Evolutionary conservation across 2,113 vertebrate genomes (phyloP).

Genomic region (Triplophysa dalaica): DNA sequence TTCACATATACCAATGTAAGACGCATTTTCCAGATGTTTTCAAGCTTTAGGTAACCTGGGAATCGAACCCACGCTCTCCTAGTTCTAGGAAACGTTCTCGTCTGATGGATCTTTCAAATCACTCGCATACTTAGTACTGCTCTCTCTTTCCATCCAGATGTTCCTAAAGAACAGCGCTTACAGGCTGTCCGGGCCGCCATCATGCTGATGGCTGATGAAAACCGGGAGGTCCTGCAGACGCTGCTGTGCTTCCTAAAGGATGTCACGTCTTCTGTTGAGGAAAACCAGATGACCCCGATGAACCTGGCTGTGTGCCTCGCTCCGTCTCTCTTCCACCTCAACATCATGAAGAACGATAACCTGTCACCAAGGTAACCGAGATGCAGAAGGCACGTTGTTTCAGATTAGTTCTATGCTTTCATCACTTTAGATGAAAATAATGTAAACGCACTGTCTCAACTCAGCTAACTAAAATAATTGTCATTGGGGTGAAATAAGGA

Average conservation of each 20-base stretch:
- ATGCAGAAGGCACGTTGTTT: too few species aligned
- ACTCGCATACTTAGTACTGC: not conserved
- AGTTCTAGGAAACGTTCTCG: too few species aligned
- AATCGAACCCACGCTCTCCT: too few species aligned
- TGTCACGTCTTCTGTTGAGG: conserved; percentile 83
- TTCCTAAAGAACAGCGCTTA: conserved; percentile 89
- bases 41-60: not conserved
- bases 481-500: too few species aligned
- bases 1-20: conserved; percentile 97
- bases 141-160: conserved; percentile 70
- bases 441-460: too few species aligned
- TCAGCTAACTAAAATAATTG: too few species aligned
- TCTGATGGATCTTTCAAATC: not conserved
- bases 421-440: too few species aligned
- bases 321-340: conserved; percentile 96
- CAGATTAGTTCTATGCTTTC: too few species aligned
- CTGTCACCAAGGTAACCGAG: conserved; percentile 82
- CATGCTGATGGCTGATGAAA: conserved; percentile 93
- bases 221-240: conserved; percentile 89
- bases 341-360: conserved; percentile 88
- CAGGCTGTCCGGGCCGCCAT: conserved; percentile 89
- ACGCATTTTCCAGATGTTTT: not conserved
- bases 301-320: conserved; percentile 95
- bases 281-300: conserved; percentile 98
- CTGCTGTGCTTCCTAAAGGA: conserved; percentile 90